Percentiles rank a stretch among this genome's conserved stretches.
Conservation (phyloP, 2,797 vertebrate species). For the Muscicapa comitata region DNA sequence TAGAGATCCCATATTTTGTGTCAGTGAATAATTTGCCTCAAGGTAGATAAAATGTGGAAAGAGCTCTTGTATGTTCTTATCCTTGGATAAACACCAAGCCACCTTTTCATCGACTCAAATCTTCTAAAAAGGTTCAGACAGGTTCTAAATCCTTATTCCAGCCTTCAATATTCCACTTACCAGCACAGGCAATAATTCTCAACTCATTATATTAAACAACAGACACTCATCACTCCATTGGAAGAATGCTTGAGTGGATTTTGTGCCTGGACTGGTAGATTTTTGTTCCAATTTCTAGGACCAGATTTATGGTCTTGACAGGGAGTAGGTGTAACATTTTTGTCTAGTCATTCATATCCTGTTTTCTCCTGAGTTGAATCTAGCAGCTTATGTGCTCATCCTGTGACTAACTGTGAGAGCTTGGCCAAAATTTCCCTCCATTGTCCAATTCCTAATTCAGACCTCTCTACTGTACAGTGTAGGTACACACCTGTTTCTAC, state of each 20-base stretch:
- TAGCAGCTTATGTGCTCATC: not conserved
- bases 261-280: not conserved
- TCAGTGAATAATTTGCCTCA: not conserved
- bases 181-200: not conserved
- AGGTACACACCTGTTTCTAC: not conserved
- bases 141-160: not conserved
- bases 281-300: not conserved
- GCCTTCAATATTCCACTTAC: not conserved
- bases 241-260: not conserved
- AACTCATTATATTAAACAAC: not conserved
- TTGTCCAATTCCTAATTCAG: not conserved
- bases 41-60: not conserved
- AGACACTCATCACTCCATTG: not conserved
- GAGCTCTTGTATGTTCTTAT: not conserved
- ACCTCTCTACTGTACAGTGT: not conserved
- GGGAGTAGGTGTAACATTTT: slow-evolving; percentile 18
- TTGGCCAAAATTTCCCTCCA: not conserved
- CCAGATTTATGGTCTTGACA: not conserved
- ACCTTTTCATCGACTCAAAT: not conserved
- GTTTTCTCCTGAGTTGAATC: slow-evolving; percentile 36
- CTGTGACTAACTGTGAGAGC: slow-evolving; percentile 9
- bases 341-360: slow-evolving; percentile 34
- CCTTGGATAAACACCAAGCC: not conserved
- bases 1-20: not conserved
- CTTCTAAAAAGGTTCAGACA: not conserved